Evolutionary conservation across 2,113 vertebrate genomes (phyloP).

Genomic region (Siphamia tubifer): DNA sequence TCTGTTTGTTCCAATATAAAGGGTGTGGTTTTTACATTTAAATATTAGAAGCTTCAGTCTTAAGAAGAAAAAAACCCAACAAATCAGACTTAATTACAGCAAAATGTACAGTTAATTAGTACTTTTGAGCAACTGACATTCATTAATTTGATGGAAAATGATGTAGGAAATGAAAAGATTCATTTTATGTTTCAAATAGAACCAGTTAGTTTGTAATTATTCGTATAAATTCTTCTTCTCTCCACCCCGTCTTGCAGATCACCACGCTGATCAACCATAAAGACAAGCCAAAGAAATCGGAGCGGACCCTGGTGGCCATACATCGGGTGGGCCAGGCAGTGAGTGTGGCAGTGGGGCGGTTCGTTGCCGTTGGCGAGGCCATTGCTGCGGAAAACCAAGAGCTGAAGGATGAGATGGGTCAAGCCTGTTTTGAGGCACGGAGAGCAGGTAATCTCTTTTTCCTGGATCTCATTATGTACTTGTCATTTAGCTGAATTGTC

Average conservation of each 20-base stretch:
- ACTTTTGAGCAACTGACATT: no score
- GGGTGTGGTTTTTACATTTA: no score
- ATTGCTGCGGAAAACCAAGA: conserved; percentile 95
- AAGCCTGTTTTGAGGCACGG: conserved; percentile 93
- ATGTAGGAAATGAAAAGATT: no score
- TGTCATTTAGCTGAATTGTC: neutral
- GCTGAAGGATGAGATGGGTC: conserved; percentile 94
- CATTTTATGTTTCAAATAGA: no score
- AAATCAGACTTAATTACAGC: no score
- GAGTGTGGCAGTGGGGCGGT: conserved; percentile 91
- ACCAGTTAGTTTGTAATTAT: no score
- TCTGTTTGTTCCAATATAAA: no score
- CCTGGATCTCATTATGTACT: neutral
- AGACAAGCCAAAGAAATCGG: conserved; percentile 94
- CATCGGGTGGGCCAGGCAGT: conserved; percentile 95
- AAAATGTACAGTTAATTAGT: no score
- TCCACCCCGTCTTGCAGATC: conserved; percentile 84
- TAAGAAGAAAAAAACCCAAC: no score
- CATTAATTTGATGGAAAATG: no score
- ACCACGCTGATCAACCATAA: conserved; percentile 98
- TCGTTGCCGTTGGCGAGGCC: conserved; percentile 95
- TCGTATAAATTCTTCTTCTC: no score
- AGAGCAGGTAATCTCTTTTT: conserved; percentile 83
- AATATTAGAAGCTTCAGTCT: no score
- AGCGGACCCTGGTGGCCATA: conserved; percentile 92